Evolutionary conservation across 2,888 invertebrate species (phyloP).

Genomic region (Arctia plantaginis): DNA sequence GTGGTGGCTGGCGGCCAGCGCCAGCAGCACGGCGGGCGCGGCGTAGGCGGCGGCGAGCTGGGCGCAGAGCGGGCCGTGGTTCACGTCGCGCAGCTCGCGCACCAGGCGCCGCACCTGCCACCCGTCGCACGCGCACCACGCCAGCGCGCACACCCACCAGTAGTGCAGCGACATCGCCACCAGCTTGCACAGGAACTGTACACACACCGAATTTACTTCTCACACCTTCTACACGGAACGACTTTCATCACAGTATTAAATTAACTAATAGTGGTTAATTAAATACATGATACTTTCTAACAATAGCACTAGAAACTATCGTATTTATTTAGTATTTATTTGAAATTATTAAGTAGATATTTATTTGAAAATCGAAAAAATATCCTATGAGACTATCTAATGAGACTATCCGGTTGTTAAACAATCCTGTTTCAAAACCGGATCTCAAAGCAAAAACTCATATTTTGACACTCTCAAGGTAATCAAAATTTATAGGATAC

Average conservation of each 20-base stretch:
- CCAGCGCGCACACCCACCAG: conserved; percentile 95
- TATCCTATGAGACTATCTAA: too few species aligned
- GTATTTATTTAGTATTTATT: too few species aligned
- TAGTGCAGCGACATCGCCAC: conserved; percentile 97
- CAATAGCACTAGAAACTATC: too few species aligned
- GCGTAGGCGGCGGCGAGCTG: conserved; percentile 97
- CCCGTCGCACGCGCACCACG: conserved; percentile 97
- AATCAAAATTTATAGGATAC: too few species aligned
- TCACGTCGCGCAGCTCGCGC: conserved; percentile 98
- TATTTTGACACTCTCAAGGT: too few species aligned
- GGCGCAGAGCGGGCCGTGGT: conserved; percentile 97
- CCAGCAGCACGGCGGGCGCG: conserved; percentile 95
- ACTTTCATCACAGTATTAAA: background rate
- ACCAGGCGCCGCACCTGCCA: conserved; percentile 97
- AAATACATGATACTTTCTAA: too few species aligned
- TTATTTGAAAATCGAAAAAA: too few species aligned
- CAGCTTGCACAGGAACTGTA: conserved; percentile 93
- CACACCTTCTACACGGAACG: background rate
- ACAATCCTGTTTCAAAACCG: too few species aligned
- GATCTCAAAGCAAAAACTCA: too few species aligned
- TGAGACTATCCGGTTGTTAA: too few species aligned
- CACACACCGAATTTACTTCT: background rate
- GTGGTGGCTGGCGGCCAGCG: conserved; percentile 95
- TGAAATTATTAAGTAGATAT: too few species aligned
- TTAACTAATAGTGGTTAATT: too few species aligned